These are phyloP conservation scores for Micronycteris hirsuta DNA, from an alignment of 2,113 vertebrate genomes.

Conservation along the genomic window DNA sequence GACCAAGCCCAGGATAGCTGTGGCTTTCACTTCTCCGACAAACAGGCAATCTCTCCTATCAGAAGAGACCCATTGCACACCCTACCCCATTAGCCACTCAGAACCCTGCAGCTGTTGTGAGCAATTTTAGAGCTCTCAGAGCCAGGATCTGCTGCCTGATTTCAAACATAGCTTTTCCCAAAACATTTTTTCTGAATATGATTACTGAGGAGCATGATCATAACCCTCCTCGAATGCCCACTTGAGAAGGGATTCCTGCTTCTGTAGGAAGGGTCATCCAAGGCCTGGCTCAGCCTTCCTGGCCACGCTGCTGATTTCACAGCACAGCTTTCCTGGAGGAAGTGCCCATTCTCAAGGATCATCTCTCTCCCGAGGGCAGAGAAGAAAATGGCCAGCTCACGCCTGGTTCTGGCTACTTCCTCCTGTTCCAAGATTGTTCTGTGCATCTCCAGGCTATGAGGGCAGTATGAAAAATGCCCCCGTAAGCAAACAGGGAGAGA, in stretches of 20 bases:
- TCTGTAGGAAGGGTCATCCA: conserved; percentile 1
- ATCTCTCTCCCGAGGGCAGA: neutral
- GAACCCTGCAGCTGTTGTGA: neutral
- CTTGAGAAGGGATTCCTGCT: conserved; percentile 1
- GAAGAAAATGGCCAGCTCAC: conserved; percentile 1
- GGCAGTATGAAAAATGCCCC: conserved; percentile 34
- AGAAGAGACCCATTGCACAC: neutral
- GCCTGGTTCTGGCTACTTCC: neutral
- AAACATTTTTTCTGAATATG: conserved; percentile 2
- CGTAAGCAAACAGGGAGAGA: conserved; percentile 1
- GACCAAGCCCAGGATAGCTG: neutral
- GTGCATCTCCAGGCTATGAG: neutral
- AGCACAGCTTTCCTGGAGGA: conserved; percentile 27
- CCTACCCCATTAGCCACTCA: accelerated
- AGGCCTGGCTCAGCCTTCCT: conserved; percentile 25
- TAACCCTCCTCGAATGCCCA: neutral
- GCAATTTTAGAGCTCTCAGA: neutral
- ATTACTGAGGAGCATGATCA: neutral
- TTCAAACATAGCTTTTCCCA: neutral
- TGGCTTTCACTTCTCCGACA: neutral
- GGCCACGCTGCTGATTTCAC: neutral
- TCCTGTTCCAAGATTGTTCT: neutral
- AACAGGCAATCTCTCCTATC: neutral
- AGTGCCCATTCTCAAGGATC: conserved; percentile 35
- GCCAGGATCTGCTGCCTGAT: neutral